Base-by-base conservation (phyloP, 2,888 invertebrate species). In the Drosophila greeni region DNA sequence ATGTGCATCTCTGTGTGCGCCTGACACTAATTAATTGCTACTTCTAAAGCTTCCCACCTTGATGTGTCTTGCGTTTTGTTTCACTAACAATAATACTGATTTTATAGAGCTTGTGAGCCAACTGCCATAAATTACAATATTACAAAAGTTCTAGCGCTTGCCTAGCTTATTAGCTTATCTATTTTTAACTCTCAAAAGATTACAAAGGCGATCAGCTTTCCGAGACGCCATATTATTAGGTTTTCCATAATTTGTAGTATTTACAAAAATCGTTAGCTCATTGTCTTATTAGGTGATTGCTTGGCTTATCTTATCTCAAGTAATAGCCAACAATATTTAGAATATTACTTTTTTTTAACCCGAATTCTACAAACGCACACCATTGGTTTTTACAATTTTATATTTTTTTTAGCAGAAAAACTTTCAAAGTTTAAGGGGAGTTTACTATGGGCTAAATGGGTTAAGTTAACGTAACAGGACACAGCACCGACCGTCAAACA, bases 381-480 rank as follows among this genome's bases (percentile, higher is more conserved):
- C 14, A 18, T 47, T 14, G 9, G 18, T 14, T 47, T 56, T 53
- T 77, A 77, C 72, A 80, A 66, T 70, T 60, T 79, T 42, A 42
- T 42, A 64, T 74, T 62, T 74, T 74, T 67, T 73, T 73, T 62
- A 80, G 66, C 71, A 65, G 66, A 29, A 70, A 75, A 77, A 42
- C 37, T 53, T 31, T 62, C 54, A 29, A 53, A 49, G 48, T 49
- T 37, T 55, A 47, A 56, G 45, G 49, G 55, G 40, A 29, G 29
- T 43, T 45, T 55, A 70, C 70, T 84, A 84, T 66, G 34, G 57
- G 39, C 77, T 81, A 77, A 58, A 51, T 11, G 47, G 54, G 58
- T 72, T 76, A 74, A 47, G 62, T 72, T 66, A 74, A 77, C 70
- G 62, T 74, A 74, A 77, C 67, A 67, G 60, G 53, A 70, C 70